Evolutionary conservation across 1,140 invertebrate genomes (phyloP).

Genomic region (Battus philenor): DNA sequence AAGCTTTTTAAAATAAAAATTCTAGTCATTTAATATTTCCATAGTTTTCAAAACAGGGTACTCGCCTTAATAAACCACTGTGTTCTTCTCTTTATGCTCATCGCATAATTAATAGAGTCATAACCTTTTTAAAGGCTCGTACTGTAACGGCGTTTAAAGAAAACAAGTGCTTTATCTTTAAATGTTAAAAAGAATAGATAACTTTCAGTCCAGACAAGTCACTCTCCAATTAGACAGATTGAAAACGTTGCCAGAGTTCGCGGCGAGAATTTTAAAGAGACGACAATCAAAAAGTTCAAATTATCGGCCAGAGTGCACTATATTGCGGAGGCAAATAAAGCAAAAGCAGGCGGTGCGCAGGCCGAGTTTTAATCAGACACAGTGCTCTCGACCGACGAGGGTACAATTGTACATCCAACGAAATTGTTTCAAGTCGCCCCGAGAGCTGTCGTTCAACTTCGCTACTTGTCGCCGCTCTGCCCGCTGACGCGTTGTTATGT

Average conservation of each 20-base stretch:
- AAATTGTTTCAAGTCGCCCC: conserved; percentile 47
- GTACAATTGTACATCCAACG: conserved; percentile 37
- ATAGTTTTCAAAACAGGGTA: too few species aligned
- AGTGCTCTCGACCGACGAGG: conserved; percentile 44
- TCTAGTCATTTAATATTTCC: too few species aligned
- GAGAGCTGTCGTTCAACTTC: conserved; percentile 27
- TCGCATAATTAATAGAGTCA: too few species aligned
- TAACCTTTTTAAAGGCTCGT: too few species aligned
- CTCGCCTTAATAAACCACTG: too few species aligned
- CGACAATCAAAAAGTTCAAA: conserved; percentile 20
- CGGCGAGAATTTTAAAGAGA: neutral
- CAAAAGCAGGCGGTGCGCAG: conserved; percentile 25
- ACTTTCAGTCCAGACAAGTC: too few species aligned
- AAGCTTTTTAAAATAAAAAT: too few species aligned
- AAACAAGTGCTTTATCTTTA: too few species aligned
- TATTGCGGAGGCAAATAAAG: conserved; percentile 28
- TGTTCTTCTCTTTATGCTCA: too few species aligned
- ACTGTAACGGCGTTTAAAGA: too few species aligned
- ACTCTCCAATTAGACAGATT: too few species aligned
- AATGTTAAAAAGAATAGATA: too few species aligned
- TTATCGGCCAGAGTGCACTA: conserved; percentile 15
- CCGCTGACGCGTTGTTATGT: neutral
- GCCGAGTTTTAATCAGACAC: conserved; percentile 51
- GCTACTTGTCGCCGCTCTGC: conserved; percentile 19
- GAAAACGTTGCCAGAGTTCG: conserved; percentile 12